A percentile compares a stretch with the other conserved stretches of the same genome.
These are phyloP conservation scores for Elymnias hypermnestra DNA, from an alignment of 1,140 invertebrate species.

Conservation along the genomic window DNA sequence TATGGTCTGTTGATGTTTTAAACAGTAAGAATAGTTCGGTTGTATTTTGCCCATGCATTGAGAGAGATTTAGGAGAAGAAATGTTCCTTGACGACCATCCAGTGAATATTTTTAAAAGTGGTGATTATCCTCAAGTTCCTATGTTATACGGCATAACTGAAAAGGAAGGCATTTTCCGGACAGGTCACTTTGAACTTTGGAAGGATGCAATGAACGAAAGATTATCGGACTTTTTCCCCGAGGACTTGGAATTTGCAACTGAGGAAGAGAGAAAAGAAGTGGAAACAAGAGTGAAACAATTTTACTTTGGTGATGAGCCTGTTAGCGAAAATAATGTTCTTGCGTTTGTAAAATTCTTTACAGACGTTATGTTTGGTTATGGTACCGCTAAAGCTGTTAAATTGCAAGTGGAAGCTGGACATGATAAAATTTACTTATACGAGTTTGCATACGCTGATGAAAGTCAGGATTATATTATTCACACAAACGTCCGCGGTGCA, in stretches of 20 bases:
- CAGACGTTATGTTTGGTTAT: slow-evolving; percentile 23
- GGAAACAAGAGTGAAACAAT: slow-evolving; percentile 20
- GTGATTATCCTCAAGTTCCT: slow-evolving; percentile 30
- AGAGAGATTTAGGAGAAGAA: slow-evolving; percentile 24
- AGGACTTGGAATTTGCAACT: slow-evolving; percentile 22
- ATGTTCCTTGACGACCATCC: slow-evolving; percentile 28
- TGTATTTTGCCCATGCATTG: slow-evolving; percentile 36
- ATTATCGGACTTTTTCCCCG: slow-evolving; percentile 27
- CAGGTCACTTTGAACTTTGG: slow-evolving; percentile 20
- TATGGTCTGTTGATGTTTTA: slow-evolving; percentile 9
- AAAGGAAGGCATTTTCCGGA: slow-evolving; percentile 32
- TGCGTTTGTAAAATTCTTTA: slow-evolving; percentile 18
- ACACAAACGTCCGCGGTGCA: slow-evolving; percentile 15
- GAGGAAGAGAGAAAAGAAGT: slow-evolving; percentile 17
- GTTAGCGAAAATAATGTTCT: slow-evolving; percentile 16
- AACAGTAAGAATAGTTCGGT: slow-evolving; percentile 13
- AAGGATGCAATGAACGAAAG: slow-evolving; percentile 31
- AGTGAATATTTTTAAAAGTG: slow-evolving; percentile 29
- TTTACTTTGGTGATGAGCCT: slow-evolving; percentile 26
- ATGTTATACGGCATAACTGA: slow-evolving; percentile 31
- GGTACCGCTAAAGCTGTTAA: slow-evolving; percentile 11
- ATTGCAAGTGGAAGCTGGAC: slow-evolving; percentile 21
- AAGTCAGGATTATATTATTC: slow-evolving; percentile 5
- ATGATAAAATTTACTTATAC: slow-evolving; percentile 27
- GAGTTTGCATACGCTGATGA: slow-evolving; percentile 13